Evolutionary conservation across 1,140 invertebrate species (phyloP).

Genomic region (Halesus radiatus): DNA sequence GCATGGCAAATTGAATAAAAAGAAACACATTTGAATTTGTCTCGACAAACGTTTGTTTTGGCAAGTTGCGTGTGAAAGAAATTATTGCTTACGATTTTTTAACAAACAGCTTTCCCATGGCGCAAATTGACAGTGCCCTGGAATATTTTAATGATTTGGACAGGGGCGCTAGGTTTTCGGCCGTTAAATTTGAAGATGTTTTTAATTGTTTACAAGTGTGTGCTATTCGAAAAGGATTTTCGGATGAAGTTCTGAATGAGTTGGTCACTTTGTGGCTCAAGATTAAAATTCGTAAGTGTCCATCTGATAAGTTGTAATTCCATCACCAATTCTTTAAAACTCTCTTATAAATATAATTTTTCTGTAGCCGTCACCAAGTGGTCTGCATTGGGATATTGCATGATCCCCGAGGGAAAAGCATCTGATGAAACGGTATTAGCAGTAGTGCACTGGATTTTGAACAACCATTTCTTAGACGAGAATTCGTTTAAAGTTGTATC

Average conservation of each 20-base stretch:
- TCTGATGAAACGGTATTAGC: slow-evolving; percentile 63
- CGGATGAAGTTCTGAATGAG: slow-evolving; percentile 29
- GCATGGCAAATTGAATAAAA: too few relatives aligned
- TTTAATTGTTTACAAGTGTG: slow-evolving; percentile 33
- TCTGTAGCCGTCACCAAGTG: slow-evolving; percentile 65
- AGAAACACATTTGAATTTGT: too few relatives aligned
- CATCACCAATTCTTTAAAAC: background rate
- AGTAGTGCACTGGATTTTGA: slow-evolving; percentile 64
- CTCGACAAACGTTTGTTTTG: too few relatives aligned
- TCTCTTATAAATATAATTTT: background rate
- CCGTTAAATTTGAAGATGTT: slow-evolving; percentile 31
- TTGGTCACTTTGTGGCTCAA: slow-evolving; percentile 40
- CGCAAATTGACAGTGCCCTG: slow-evolving; percentile 64
- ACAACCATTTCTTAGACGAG: slow-evolving; percentile 60
- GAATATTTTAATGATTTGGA: slow-evolving; percentile 65
- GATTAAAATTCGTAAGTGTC: slow-evolving; percentile 44
- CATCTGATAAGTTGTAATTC: background rate
- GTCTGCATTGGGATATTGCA: slow-evolving; percentile 63
- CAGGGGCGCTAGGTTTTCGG: slow-evolving; percentile 60
- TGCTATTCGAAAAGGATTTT: slow-evolving; percentile 31
- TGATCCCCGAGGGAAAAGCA: slow-evolving; percentile 63
- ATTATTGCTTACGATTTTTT: too few relatives aligned
- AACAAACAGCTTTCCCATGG: slow-evolving; percentile 55
- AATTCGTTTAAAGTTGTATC: slow-evolving; percentile 61
- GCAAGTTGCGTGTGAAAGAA: too few relatives aligned